These are phyloP conservation scores for Trididemnum clinides DNA, from an alignment of 23 tunicate genomes.

Conservation along the genomic window DNA sequence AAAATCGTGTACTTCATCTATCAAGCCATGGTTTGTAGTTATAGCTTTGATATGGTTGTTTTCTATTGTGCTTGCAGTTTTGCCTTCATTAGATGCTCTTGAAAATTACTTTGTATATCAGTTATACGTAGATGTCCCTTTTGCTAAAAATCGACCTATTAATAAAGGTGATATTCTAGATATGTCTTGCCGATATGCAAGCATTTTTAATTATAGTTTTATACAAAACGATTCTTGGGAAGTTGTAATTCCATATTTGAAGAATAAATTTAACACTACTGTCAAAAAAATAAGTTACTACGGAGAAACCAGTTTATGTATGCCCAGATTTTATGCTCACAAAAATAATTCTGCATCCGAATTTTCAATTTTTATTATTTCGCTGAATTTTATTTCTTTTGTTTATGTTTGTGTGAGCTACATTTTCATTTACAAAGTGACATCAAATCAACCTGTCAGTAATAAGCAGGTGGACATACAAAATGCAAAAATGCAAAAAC, in stretches of 20 bases:
- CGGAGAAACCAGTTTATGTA: constrained; percentile 19
- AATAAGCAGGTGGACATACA: background rate
- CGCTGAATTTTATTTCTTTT: constrained; percentile 19
- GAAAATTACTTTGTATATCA: background rate
- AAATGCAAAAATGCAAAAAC: constrained; percentile 21
- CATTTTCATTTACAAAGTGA: background rate
- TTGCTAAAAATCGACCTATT: background rate
- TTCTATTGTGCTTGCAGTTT: background rate
- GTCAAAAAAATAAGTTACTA: background rate
- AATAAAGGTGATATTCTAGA: background rate
- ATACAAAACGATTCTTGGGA: background rate
- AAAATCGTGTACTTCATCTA: background rate
- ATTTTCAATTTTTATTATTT: background rate
- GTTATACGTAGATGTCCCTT: background rate
- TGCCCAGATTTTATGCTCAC: constrained; percentile 18
- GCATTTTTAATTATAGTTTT: background rate
- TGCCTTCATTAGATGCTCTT: background rate
- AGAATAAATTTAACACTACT: background rate
- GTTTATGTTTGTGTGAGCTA: constrained; percentile 5
- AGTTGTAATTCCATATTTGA: background rate
- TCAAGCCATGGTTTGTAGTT: background rate
- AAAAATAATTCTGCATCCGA: background rate
- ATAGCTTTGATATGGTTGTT: background rate
- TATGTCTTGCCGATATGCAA: background rate
- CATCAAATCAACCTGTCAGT: background rate